Evolutionary conservation across 2,113 vertebrate species (phyloP).

Genomic region (Chlorocebus sabaeus): DNA sequence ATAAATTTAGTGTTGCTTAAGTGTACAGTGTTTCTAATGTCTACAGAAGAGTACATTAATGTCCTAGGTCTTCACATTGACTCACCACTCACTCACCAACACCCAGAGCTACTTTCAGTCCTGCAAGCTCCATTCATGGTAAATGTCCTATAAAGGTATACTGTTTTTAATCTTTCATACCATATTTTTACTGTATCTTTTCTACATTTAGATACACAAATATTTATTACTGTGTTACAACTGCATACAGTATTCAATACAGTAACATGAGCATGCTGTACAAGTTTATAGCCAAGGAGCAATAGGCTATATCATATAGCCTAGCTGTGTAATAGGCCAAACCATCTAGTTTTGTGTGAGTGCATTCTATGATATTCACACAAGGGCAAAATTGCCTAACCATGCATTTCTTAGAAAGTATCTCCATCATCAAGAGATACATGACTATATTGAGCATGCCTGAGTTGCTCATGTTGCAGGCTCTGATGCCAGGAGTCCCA

Average conservation of each 20-base stretch:
- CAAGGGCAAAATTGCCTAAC: background rate
- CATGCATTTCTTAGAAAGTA: background rate
- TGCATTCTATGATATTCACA: background rate
- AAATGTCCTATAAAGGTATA: background rate
- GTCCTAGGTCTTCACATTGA: background rate
- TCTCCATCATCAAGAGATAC: background rate
- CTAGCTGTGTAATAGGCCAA: background rate
- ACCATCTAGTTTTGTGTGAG: background rate
- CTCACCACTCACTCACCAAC: background rate
- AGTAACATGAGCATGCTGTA: background rate
- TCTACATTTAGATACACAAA: background rate
- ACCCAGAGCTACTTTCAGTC: background rate
- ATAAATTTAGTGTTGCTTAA: background rate
- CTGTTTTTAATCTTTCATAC: background rate
- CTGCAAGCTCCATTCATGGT: background rate
- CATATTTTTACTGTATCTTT: background rate
- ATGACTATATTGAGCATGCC: background rate
- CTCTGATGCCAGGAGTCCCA: rapidly evolving
- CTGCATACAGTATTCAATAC: background rate
- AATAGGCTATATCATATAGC: background rate
- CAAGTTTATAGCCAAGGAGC: background rate
- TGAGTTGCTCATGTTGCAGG: background rate
- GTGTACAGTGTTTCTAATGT: background rate
- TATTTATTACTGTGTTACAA: background rate
- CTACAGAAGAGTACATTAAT: background rate